Evolutionary conservation across 2,113 vertebrate genomes (phyloP).

Genomic region (Thamnophis sirtalis): DNA sequence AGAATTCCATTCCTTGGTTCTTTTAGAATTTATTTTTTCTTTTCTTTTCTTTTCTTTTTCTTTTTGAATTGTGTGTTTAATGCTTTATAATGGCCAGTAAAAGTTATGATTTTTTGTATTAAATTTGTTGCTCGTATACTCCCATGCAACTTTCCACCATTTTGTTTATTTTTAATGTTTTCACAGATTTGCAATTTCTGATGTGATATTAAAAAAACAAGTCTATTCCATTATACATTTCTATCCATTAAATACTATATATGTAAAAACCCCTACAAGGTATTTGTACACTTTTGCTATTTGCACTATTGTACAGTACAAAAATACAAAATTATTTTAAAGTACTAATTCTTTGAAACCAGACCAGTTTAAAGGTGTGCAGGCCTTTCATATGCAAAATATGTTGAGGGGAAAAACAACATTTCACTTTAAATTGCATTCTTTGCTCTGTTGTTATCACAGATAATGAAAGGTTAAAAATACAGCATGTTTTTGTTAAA

Average conservation of each 20-base stretch:
- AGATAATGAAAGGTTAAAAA: background rate
- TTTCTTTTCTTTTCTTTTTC: too few species aligned
- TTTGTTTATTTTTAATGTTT: background rate
- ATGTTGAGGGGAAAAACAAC: background rate
- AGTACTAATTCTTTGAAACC: background rate
- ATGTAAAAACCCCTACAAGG: background rate
- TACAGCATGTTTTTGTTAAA: background rate
- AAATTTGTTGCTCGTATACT: background rate
- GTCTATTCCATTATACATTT: background rate
- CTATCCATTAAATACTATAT: background rate
- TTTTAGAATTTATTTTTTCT: background rate
- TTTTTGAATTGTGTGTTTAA: background rate
- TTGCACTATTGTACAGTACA: background rate
- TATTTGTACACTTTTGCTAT: background rate
- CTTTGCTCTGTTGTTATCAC: background rate
- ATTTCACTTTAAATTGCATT: background rate
- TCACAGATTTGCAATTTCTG: background rate
- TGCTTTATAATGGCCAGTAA: background rate
- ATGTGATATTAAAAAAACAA: background rate
- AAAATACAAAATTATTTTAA: background rate
- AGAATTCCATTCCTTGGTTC: background rate
- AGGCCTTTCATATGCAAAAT: background rate
- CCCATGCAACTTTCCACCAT: background rate
- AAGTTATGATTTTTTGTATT: background rate
- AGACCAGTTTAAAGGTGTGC: background rate